Evolutionary conservation across 1,140 invertebrate species (phyloP).

Genomic region (Aphidius ervi): DNA sequence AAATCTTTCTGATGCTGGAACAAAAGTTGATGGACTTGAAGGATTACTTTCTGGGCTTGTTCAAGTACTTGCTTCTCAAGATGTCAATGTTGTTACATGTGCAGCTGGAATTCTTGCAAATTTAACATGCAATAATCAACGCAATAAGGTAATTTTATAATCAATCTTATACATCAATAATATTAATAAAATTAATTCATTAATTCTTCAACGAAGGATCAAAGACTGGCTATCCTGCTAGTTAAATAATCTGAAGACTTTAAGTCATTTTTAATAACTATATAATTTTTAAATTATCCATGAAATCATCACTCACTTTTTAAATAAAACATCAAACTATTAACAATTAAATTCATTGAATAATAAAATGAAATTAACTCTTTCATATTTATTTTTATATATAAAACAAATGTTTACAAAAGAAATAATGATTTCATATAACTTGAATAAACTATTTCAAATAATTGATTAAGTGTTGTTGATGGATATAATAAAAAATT

Average conservation of each 20-base stretch:
- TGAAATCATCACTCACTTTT: too few species aligned
- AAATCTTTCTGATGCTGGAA: constrained; percentile 96
- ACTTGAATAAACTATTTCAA: too few species aligned
- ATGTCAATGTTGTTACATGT: constrained; percentile 96
- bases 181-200: too few species aligned
- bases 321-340: background rate
- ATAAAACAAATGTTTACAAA: too few species aligned
- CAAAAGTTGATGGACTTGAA: constrained; percentile 92
- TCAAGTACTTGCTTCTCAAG: constrained; percentile 82
- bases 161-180: background rate
- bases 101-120: constrained; percentile 97
- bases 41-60: constrained; percentile 85
- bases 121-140: constrained; percentile 97
- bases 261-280: too few species aligned
- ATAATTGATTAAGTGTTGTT: too few species aligned
- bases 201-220: too few species aligned
- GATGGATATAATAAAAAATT: too few species aligned
- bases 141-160: constrained; percentile 76
- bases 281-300: too few species aligned
- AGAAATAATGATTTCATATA: too few species aligned
- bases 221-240: background rate
- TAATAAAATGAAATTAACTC: background rate
- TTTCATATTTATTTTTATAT: constrained; percentile 8
- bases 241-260: background rate
- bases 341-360: background rate